Percentiles rank a stretch among this genome's conserved stretches.
Evolutionary conservation across 2,888 invertebrate species (phyloP).

Genomic region (Hofmannophila pseudospretella): DNA sequence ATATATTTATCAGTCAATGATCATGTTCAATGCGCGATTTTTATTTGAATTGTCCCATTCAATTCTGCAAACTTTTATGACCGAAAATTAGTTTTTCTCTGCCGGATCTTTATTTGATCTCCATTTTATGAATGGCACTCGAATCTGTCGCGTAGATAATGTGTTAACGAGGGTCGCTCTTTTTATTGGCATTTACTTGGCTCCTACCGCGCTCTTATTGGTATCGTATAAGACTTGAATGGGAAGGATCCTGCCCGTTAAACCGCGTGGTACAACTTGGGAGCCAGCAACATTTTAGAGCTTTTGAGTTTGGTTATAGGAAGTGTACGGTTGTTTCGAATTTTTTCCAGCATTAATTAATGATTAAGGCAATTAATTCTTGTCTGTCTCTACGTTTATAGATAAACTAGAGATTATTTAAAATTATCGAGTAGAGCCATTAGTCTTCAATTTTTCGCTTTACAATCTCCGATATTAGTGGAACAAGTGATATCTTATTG

Average conservation of each 20-base stretch:
- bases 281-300: constrained; percentile 55
- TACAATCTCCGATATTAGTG: not conserved
- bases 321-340: constrained; percentile 13
- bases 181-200: constrained; percentile 64
- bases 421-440: constrained; percentile 3
- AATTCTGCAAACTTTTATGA: constrained; percentile 25
- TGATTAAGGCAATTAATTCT: constrained; percentile 25
- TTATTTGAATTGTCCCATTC: too few relatives aligned
- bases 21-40: too few relatives aligned
- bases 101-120: constrained; percentile 43
- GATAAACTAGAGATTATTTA: constrained; percentile 5
- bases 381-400: constrained; percentile 8
- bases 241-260: constrained; percentile 14
- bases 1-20: too few relatives aligned
- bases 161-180: constrained; percentile 69
- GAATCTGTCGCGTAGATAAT: constrained; percentile 67
- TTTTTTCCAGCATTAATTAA: constrained; percentile 9
- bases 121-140: constrained; percentile 58
- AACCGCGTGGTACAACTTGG: constrained; percentile 2
- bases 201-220: constrained; percentile 56
- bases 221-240: constrained; percentile 45
- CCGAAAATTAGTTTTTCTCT: constrained; percentile 27
- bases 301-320: constrained; percentile 18
- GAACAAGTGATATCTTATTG: not conserved
- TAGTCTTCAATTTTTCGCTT: not conserved